Evolutionary conservation across 2,888 invertebrate genomes (phyloP), one percentile per base, ranked within the genome.

Genomic region (Lithophane leautieri): DNA sequence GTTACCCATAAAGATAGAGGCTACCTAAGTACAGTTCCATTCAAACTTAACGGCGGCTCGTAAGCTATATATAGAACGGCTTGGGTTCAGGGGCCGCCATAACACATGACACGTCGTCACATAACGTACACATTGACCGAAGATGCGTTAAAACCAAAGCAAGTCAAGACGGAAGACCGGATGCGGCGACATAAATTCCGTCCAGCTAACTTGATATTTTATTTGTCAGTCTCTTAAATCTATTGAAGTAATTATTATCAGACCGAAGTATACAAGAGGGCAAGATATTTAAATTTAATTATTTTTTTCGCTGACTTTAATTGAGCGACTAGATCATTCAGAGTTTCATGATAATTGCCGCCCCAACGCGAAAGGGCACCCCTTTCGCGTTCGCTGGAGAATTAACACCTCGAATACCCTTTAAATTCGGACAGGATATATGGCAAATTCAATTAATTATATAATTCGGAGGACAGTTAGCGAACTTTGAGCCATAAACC

Each of bases 361-460:
- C 66, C 28, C 60, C 47, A n/a, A 34, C 50, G 56, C 56, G 8
- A 76, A 65, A 69, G 61, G 69, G 72, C n/a, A n/a, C n/a, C n/a
- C n/a, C n/a, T n/a, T n/a, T n/a, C n/a, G n/a, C n/a, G 69, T 65
- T 58, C 52, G 56, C 34, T 56, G 34, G 56, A 66, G 63, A 69
- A 76, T 76, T 76, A 76, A 66, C 65, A 83, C 79, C 79, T 70
- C 63, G 42, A 82, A 79, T 73, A 73, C 72, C 72, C 63, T 75
- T 82, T 68, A 69, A 70, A 72, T 40, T 67, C 28, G 40, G 75
- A 63, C 80, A 83, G 83, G 83, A 80, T 73, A 72, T 73, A 83
- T 61, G 68, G 50, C 40, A 67, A 76, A 80, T 76, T 80, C 62
- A 83, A 84, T 85, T 81, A 86, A 80, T 80, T 83, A 76, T 74